These are phyloP conservation scores for Lutraria rhynchaena DNA, from an alignment of 1,140 invertebrate genomes.

Conservation along the genomic window DNA sequence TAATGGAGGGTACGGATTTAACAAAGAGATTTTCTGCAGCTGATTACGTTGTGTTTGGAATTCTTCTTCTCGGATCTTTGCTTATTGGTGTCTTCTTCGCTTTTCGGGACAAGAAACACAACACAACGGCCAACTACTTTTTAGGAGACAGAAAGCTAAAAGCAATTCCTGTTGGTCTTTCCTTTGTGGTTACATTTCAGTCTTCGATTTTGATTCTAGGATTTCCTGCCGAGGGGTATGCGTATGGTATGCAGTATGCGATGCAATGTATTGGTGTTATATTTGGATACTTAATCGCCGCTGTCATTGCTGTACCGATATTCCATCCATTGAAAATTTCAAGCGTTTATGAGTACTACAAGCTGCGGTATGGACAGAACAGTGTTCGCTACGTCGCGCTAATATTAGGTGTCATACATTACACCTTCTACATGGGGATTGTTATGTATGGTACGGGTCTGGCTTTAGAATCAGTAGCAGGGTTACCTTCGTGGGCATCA, in stretches of 20 bases:
- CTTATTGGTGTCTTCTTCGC: constrained; percentile 90
- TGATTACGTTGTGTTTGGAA: constrained; percentile 65
- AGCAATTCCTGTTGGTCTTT: constrained; percentile 53
- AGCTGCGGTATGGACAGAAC: constrained; percentile 35
- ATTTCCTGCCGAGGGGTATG: constrained; percentile 61
- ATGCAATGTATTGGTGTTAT: constrained; percentile 48
- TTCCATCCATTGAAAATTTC: constrained; percentile 58
- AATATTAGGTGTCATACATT: constrained; percentile 10
- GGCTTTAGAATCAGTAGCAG: constrained; percentile 30
- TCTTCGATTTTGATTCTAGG: constrained; percentile 63
- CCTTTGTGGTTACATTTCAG: constrained; percentile 61
- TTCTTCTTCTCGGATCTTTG: constrained; percentile 77
- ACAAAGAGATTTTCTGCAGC: not conserved
- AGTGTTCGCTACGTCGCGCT: constrained; percentile 26
- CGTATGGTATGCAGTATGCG: constrained; percentile 43
- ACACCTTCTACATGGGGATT: constrained; percentile 49
- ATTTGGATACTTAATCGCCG: constrained; percentile 22
- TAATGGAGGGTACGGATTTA: no score
- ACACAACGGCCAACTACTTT: constrained; percentile 90
- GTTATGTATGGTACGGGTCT: constrained; percentile 49
- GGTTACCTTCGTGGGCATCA: constrained; percentile 42
- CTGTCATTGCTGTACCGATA: constrained; percentile 56
- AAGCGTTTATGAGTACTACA: constrained; percentile 55
- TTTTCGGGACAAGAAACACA: constrained; percentile 91
- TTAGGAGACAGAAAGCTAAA: constrained; percentile 85